Base-by-base conservation (phyloP, 2,113 vertebrate genomes). In the Pipra filicauda region DNA sequence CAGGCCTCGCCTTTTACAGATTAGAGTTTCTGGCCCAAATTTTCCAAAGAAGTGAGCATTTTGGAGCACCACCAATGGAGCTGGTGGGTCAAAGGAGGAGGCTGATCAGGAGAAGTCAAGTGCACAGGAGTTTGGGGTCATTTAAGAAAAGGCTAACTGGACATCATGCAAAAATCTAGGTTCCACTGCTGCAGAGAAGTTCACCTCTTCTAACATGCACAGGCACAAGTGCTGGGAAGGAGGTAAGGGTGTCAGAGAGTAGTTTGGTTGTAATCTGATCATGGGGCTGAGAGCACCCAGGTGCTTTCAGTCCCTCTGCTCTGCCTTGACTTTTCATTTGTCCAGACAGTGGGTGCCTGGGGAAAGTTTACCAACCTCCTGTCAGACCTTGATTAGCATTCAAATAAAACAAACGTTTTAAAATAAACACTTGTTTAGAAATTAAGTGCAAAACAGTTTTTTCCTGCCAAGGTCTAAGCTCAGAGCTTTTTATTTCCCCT, bases 371-470 rank as follows among this genome's bases (percentile, higher is more conserved):
- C 65, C 65, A 39, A 5, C 58, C 51, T 95, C 78, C 48, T 88
- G 43, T 88, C 28, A 5, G 75, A 86, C 67, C n/a, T 46, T 91
- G 82, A 94, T 67, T 88, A 95, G 55, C 24, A 52, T 77, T 95
- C 88, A 93, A 88, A 65, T 35, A 95, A 90, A 93, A 96, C 64
- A 90, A 84, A 94, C 59, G 84, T 83, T 81, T 88, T 96, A 78
- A 90, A 93, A 77, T 92, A 93, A 96, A 86, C 82, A 92, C 78
- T 96, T 95, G 78, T 83, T 96, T 93, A 88, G 85, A 80, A 64
- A 97, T 96, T 91, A 94, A 80, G 91, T 95, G 85, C 82, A 86
- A 96, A 95, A 95, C 85, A 71, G 23, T 37, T 93, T 96, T 90
- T 91, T 85, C 64, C 79, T 91, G 95, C 92, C 95, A 96, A 95